These are phyloP conservation scores for Rhabditoides inermis DNA, from an alignment of 2,888 invertebrate genomes.

Conservation along the genomic window DNA sequence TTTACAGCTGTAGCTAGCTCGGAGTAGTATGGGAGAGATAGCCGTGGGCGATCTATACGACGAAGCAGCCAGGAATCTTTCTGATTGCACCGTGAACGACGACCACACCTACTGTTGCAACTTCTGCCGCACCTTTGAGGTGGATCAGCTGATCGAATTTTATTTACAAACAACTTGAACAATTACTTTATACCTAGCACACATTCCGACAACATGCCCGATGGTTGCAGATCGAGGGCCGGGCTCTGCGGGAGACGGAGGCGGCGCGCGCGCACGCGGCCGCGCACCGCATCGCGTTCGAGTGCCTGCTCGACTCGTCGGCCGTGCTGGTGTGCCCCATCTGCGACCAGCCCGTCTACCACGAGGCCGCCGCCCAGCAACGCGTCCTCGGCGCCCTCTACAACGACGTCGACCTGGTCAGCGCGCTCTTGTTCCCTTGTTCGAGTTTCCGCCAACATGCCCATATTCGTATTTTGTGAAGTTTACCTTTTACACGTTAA, in stretches of 20 bases:
- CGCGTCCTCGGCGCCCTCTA: background rate
- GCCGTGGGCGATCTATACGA: constrained; percentile 3
- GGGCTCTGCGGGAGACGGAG: background rate
- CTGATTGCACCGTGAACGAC: background rate
- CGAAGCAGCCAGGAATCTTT: background rate
- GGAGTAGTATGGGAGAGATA: constrained; percentile 2
- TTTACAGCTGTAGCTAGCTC: too few species aligned
- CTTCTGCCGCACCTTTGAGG: background rate
- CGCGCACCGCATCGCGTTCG: constrained; percentile 3
- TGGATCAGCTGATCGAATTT: background rate
- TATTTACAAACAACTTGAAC: too few species aligned
- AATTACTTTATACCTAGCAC: too few species aligned
- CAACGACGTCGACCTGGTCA: constrained; percentile 2
- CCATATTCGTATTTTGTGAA: too few species aligned
- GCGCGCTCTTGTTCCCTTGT: too few species aligned
- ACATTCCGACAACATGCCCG: background rate
- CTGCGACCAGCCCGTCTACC: background rate
- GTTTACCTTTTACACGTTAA: too few species aligned
- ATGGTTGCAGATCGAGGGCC: background rate
- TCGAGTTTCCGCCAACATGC: too few species aligned
- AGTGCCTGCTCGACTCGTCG: background rate
- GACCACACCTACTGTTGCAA: background rate
- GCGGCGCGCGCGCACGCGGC: background rate
- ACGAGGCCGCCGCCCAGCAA: background rate
- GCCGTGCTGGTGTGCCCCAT: background rate